Evolutionary conservation across 2,797 vertebrate genomes (phyloP), one percentile per base, ranked within the genome.

Genomic region (Halcyon badia): DNA sequence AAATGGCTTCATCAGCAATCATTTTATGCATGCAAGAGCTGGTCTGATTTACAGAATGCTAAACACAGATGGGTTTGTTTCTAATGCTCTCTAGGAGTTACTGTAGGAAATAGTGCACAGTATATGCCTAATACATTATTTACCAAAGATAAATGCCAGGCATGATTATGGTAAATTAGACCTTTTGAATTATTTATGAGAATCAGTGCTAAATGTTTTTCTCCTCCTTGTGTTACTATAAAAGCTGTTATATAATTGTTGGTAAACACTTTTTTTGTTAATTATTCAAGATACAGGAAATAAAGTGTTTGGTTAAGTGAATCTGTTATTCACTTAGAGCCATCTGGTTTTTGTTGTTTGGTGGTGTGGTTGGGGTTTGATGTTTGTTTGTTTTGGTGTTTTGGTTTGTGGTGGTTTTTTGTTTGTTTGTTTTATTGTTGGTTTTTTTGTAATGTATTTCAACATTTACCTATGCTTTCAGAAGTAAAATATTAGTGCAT

Each of bases 171-270:
- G 94, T 96, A 98, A 98, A 98, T 98, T 98, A 98, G 95, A 97
- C 92, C 97, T 98, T 96, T 97, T 98, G 97, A 96, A 98, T 98
- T 98, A 98, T 98, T 98, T 97, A 98, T 98, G 95, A 98, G 94
- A 96, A 90, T 80, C 64, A 56, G 22, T 92, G 91, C 90, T 97
- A 97, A 97, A 96, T 65, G 69, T 97, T 96, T 97, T 94, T 96
- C 89, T 76, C 58, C 58, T 95, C 72, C 92, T 94, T 84, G 75
- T 86, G 89, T 94, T 92, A 94, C 81, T 95, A 96, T 93, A 96
- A 96, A 97, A 96, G 86, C 96, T 95, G 91, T 95, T 97, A 94
- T 95, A 86, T 86, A 94, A 95, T 96, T 97, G 92, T 96, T 96
- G 91, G 96, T 97, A 97, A 97, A 96, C 96, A 97, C 62, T 81